phyloP scores from a whole-genome alignment of 2,888 invertebrate species.

The Stenurella melanura region DNA sequence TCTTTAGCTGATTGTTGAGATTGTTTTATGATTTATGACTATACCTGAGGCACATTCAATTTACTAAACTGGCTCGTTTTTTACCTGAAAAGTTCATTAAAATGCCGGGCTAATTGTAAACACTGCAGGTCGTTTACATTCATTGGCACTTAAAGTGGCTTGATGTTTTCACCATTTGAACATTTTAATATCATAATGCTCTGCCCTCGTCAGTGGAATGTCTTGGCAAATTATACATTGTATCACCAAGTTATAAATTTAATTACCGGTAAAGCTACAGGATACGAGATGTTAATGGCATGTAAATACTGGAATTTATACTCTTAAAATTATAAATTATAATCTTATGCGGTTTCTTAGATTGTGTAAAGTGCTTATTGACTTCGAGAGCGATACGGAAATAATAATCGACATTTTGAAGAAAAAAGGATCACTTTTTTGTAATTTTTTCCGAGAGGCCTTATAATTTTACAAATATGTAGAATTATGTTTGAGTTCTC shows the following conservation, averaged over 20 bases:
- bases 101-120: constrained; percentile 64
- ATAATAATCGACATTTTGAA: background rate
- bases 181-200: constrained; percentile 50
- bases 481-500: too few relatives aligned
- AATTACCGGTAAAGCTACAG: constrained; percentile 19
- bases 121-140: constrained; percentile 59
- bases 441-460: too few relatives aligned
- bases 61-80: constrained; percentile 63
- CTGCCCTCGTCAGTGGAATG: background rate
- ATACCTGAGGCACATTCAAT: constrained; percentile 63
- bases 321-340: background rate
- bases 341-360: background rate
- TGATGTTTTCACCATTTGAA: constrained; percentile 45
- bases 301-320: constrained; percentile 7
- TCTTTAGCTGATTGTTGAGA: constrained; percentile 60
- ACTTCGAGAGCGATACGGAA: background rate
- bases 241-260: constrained; percentile 8
- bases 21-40: constrained; percentile 64
- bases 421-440: too few relatives aligned
- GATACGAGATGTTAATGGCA: constrained; percentile 12
- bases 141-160: constrained; percentile 52
- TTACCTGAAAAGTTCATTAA: constrained; percentile 65
- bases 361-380: constrained; percentile 16
- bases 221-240: constrained; percentile 14
- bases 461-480: too few relatives aligned